Base-by-base conservation (phyloP, 2,888 invertebrate species). In the Amphimallon solstitiale region DNA sequence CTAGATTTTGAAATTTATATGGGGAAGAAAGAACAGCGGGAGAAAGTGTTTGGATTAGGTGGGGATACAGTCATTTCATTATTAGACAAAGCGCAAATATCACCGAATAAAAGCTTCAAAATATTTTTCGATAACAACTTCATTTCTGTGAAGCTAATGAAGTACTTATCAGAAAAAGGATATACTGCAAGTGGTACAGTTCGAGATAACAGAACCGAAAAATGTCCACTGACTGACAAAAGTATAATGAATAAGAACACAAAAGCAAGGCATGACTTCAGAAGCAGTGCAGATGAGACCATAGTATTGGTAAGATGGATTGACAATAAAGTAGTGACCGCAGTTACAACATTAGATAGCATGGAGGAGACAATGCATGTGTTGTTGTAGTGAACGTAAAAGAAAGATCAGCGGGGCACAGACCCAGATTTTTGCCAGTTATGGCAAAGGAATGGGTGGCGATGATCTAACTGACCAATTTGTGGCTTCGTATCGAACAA, bases 1-100 rank as follows among this genome's bases (percentile, higher is more conserved):
- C 12, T 71, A 3, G 37, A 60, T 59, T 73, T 74, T 45, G 73
- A 72, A 5, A 73, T 74, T 40, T 72, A 73, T 54, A 72, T 68
- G 9, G 74, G 71, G 19, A 74, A 73, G 70, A 29, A 29, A 12
- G 9, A 17, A 49, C 45, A 61, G 14, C 38, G 52, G n/a, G 43
- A 56, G 38, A 63, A 67, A 35, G 35, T 67, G 45, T 72, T 71
- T 68, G 72, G 68, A 14, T 21, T 73, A 23, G 72, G 72, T 34
- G 68, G 70, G 38, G 38, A 72, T 48, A 64, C 72, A 9, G 70
- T 73, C 10, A 9, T 72, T 10, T 63, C 45, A 19, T 38, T 72
- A n/a, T 15, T 69, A 12, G 17, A 69, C 37, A 12, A 49, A 45
- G 65, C 66, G 3, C 34, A 69, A 59, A 68, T 70, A 34, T 46